Evolutionary conservation across 2,113 vertebrate species (phyloP).

Genomic region (Nesogale talazaci): DNA sequence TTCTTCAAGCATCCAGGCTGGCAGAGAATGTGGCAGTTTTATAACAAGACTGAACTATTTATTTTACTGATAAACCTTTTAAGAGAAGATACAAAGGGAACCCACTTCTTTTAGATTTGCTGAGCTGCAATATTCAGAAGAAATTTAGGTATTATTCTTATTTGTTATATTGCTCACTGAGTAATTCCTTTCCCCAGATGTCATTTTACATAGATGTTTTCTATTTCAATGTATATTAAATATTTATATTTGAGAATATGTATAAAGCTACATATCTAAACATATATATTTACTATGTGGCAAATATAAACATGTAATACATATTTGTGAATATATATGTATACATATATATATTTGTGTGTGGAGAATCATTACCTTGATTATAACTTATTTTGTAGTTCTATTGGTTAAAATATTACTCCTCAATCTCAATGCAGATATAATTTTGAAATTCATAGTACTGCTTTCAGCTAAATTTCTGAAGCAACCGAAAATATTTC

Average conservation of each 20-base stretch:
- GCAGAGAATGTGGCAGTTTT: constrained; percentile 14
- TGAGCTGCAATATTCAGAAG: background rate
- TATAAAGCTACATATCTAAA: no score
- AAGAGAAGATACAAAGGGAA: background rate
- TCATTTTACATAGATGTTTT: background rate
- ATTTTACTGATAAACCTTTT: constrained; percentile 16
- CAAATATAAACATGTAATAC: background rate
- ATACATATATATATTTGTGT: no score
- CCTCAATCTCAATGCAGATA: background rate
- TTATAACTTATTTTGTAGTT: background rate
- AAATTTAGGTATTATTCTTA: background rate
- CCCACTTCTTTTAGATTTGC: background rate
- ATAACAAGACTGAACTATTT: background rate
- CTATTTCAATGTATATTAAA: background rate
- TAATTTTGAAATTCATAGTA: constrained; percentile 8
- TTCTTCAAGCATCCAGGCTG: background rate
- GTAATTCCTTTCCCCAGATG: background rate
- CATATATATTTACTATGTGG: no score
- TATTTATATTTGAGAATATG: background rate
- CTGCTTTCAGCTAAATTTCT: background rate
- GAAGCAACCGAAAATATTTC: background rate
- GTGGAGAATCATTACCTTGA: background rate
- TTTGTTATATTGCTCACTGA: background rate
- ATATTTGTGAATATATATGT: no score
- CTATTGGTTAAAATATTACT: background rate